Evolutionary conservation across 2,113 vertebrate species (phyloP).

Genomic region (Scophthalmus maximus): DNA sequence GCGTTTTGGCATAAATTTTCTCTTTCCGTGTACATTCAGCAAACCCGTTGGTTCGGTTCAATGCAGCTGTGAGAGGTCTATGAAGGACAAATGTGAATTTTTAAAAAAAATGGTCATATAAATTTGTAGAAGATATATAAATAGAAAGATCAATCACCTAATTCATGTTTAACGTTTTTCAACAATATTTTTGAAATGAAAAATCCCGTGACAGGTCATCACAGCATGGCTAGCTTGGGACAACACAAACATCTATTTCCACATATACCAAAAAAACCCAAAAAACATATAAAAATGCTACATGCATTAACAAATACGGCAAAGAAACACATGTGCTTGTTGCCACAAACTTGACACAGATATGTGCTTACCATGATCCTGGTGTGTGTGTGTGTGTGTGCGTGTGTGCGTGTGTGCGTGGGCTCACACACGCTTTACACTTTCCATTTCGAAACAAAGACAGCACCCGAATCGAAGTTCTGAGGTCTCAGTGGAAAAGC

Average conservation of each 20-base stretch:
- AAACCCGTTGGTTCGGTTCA: constrained; percentile 43
- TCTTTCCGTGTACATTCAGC: constrained; percentile 65
- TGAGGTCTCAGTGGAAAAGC: constrained; percentile 75
- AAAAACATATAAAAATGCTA: constrained; percentile 71
- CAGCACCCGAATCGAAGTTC: constrained; percentile 73
- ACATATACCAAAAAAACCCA: constrained; percentile 54
- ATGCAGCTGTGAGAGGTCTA: constrained; percentile 18
- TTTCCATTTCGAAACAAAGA: constrained; percentile 44
- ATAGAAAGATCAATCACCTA: constrained; percentile 46
- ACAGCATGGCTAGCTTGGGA: constrained; percentile 61
- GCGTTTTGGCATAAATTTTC: constrained; percentile 46
- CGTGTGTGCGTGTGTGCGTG: no score
- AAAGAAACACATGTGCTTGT: constrained; percentile 53
- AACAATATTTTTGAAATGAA: constrained; percentile 39
- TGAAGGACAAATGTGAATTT: constrained; percentile 29
- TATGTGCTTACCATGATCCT: constrained; percentile 57
- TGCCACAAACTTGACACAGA: constrained; percentile 57
- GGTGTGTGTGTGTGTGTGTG: no score
- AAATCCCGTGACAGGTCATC: constrained; percentile 50
- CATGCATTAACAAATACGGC: constrained; percentile 66
- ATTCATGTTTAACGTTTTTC: constrained; percentile 35
- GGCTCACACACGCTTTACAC: constrained; percentile 14
- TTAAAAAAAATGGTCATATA: constrained; percentile 39
- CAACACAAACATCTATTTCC: constrained; percentile 68
- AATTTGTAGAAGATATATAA: constrained; percentile 49